Conservation (phyloP, 2,113 vertebrate species). For the Rhea pennata region DNA sequence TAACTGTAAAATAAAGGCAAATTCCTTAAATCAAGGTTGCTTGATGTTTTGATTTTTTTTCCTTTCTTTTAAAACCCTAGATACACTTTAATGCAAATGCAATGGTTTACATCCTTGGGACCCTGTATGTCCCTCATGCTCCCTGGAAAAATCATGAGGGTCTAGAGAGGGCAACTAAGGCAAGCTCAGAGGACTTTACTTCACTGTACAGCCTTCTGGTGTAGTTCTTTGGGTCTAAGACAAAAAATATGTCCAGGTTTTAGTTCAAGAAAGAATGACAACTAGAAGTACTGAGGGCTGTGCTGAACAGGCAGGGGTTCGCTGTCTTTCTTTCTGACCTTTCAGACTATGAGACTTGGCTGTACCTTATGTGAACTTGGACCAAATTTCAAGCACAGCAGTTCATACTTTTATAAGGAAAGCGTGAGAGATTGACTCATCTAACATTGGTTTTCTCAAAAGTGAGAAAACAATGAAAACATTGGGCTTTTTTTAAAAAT, state of each 20-base stretch:
- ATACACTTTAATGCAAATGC: not conserved
- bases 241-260: not conserved
- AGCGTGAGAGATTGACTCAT: not conserved
- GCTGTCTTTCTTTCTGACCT: not conserved
- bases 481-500: not conserved
- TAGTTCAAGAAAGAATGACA: not conserved
- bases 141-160: not conserved
- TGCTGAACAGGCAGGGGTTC: not conserved
- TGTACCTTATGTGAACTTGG: constrained; percentile 23
- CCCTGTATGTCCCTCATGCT: not conserved
- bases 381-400: not conserved
- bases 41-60: not conserved
- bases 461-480: constrained; percentile 6
- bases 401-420: constrained; percentile 28
- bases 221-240: not conserved
- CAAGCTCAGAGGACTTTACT: not conserved
- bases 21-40: not conserved
- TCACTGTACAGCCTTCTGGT: not conserved
- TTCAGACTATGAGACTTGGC: constrained; percentile 37
- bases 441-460: not conserved
- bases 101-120: not conserved
- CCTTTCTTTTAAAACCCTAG: not conserved
- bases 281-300: not conserved
- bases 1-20: not conserved
- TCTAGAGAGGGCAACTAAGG: not conserved